Conservation (phyloP, 2,797 vertebrate species). For the Crypturellus tataupa region DNA sequence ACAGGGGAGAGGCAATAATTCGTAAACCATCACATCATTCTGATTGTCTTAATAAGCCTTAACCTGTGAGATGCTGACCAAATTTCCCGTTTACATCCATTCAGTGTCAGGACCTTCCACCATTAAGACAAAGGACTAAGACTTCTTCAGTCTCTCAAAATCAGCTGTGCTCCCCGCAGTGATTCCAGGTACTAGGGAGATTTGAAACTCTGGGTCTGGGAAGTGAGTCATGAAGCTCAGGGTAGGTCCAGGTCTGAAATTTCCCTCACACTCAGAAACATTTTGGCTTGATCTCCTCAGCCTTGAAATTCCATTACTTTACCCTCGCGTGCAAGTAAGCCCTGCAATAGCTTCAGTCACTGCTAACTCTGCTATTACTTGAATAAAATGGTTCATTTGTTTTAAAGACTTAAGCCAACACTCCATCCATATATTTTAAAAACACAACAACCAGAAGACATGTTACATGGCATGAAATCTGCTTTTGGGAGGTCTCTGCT, state of each 20-base stretch:
- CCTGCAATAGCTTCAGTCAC: background rate
- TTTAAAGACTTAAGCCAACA: conserved; percentile 57
- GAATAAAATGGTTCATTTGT: conserved; percentile 59
- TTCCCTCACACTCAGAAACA: background rate
- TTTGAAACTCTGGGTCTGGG: conserved; percentile 15
- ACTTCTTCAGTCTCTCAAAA: background rate
- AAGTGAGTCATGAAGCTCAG: conserved; percentile 11
- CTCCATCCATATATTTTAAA: conserved; percentile 38
- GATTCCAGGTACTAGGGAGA: background rate
- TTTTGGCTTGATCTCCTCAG: conserved; percentile 31
- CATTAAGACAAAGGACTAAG: background rate
- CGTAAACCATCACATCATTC: background rate
- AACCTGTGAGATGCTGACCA: background rate
- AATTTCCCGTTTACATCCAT: background rate
- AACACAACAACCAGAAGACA: conserved; percentile 4
- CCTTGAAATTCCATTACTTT: conserved; percentile 35
- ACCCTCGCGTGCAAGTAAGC: conserved; percentile 20
- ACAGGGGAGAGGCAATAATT: background rate
- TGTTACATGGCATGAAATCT: background rate
- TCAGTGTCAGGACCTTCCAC: background rate
- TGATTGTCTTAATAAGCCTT: background rate
- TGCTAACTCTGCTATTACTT: conserved; percentile 36
- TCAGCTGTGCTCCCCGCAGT: background rate
- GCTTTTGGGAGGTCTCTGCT: background rate
- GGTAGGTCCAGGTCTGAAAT: conserved; percentile 29